A percentile compares a stretch with the other conserved stretches of the same genome.
Evolutionary conservation across 2,888 invertebrate species (phyloP).

Genomic region (Acrocera orbiculus): DNA sequence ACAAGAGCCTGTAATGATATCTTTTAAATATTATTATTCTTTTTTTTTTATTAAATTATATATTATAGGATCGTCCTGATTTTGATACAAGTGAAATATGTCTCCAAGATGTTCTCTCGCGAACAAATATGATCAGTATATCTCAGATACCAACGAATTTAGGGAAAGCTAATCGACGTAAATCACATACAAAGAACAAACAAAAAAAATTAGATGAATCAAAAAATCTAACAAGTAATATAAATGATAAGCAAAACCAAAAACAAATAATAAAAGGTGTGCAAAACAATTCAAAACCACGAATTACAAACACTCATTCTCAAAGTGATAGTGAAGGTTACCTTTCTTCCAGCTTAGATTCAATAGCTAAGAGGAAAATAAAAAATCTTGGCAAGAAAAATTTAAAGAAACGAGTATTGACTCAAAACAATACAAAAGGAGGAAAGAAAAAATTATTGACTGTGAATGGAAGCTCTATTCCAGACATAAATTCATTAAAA

Average conservation of each 20-base stretch:
- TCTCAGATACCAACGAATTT: no score
- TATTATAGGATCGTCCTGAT: constrained; percentile 49
- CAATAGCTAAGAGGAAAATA: constrained; percentile 4
- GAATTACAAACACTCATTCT: not conserved
- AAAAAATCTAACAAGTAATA: constrained; percentile 3
- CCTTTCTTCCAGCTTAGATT: not conserved
- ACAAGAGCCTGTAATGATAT: constrained; percentile 41
- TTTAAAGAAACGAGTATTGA: not conserved
- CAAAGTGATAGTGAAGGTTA: not conserved
- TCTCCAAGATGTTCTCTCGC: constrained; percentile 40
- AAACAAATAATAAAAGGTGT: not conserved
- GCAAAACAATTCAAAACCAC: no score
- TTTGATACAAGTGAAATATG: constrained; percentile 59
- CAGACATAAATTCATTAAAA: not conserved
- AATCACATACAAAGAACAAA: constrained; percentile 18
- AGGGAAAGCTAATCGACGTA: constrained; percentile 21
- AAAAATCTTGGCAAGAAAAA: constrained; percentile 2
- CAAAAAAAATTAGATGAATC: constrained; percentile 4
- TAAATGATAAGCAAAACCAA: constrained; percentile 2
- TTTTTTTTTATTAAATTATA: constrained; percentile 3
- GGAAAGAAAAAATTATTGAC: constrained; percentile 5
- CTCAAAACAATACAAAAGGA: constrained; percentile 1
- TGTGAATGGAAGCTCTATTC: constrained; percentile 6
- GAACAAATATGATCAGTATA: no score
- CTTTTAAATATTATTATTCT: not conserved